Percentiles rank a stretch among this genome's conserved stretches.
Conservation (phyloP, 2,113 vertebrate genomes). For the Protomyctophum bolini region DNA sequence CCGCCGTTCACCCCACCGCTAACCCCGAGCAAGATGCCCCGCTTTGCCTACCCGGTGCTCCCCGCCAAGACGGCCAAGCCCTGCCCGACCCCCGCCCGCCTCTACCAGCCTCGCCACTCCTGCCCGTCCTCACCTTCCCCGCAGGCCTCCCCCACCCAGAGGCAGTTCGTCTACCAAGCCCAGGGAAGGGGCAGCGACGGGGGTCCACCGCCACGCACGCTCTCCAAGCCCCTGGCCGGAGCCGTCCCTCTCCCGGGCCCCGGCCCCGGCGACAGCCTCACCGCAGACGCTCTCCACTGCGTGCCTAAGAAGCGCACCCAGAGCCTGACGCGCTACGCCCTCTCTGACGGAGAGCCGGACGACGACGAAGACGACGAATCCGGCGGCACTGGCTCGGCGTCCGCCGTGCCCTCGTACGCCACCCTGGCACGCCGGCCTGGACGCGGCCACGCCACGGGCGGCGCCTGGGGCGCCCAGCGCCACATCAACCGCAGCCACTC, state of each 20-base stretch:
- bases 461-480: conserved; percentile 30
- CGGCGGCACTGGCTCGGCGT: conserved; percentile 21
- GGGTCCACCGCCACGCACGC: conserved; percentile 1
- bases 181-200: conserved; percentile 30
- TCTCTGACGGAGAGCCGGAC: conserved; percentile 85
- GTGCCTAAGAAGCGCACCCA: conserved; percentile 85
- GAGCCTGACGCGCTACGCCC: conserved; percentile 86
- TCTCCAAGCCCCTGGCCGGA: conserved; percentile 55
- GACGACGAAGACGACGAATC: conserved; percentile 73
- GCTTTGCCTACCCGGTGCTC: conserved; percentile 65
- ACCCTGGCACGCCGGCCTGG: conserved; percentile 87
- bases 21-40: conserved; percentile 67
- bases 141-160: conserved; percentile 53
- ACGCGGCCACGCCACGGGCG: conserved; percentile 16
- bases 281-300: not conserved
- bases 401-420: conserved; percentile 85
- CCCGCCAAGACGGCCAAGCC: conserved; percentile 64
- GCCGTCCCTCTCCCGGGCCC: conserved; percentile 40
- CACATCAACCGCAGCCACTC: conserved; percentile 90
- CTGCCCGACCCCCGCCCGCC: conserved; percentile 34
- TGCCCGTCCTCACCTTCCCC: conserved; percentile 36
- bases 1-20: conserved; percentile 60
- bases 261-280: not conserved
- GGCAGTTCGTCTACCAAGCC: conserved; percentile 60
- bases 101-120: conserved; percentile 41